phyloP scores from a whole-genome alignment of 2,113 vertebrate genomes.

The Chrysemys picta region DNA sequence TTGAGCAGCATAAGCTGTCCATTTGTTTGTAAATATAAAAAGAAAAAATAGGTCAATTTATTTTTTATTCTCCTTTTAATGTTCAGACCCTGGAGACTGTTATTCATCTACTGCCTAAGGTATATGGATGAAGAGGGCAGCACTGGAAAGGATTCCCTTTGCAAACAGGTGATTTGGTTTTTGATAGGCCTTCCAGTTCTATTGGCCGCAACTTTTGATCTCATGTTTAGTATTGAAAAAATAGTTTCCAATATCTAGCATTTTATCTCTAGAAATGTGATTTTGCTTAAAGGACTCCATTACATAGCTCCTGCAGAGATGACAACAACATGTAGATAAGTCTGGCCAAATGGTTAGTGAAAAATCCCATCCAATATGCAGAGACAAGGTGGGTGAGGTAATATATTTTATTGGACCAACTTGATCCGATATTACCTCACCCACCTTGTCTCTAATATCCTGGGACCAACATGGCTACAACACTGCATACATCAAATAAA shows the following conservation, averaged over 20 bases:
- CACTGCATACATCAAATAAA: neutral
- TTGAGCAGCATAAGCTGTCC: neutral
- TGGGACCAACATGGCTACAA: neutral
- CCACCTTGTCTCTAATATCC: neutral
- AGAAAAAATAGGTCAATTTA: neutral
- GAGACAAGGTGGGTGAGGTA: neutral
- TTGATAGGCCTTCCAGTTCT: neutral
- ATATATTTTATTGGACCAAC: no score
- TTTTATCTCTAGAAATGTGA: neutral
- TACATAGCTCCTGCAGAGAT: neutral
- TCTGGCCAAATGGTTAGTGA: neutral
- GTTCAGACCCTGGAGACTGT: neutral
- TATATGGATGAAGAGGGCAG: conserved; percentile 20
- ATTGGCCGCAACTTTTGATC: neutral
- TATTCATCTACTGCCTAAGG: conserved; percentile 10
- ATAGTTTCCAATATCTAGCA: neutral
- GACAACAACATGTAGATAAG: neutral
- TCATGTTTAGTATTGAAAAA: neutral
- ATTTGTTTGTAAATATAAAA: conserved; percentile 13
- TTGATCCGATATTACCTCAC: neutral
- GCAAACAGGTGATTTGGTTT: neutral
- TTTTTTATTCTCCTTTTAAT: neutral
- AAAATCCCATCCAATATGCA: neutral
- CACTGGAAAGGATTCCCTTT: conserved; percentile 7
- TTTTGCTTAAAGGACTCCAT: neutral